Conservation (phyloP, 2,888 invertebrate genomes). For the Scrobipalpa atriplicella region DNA sequence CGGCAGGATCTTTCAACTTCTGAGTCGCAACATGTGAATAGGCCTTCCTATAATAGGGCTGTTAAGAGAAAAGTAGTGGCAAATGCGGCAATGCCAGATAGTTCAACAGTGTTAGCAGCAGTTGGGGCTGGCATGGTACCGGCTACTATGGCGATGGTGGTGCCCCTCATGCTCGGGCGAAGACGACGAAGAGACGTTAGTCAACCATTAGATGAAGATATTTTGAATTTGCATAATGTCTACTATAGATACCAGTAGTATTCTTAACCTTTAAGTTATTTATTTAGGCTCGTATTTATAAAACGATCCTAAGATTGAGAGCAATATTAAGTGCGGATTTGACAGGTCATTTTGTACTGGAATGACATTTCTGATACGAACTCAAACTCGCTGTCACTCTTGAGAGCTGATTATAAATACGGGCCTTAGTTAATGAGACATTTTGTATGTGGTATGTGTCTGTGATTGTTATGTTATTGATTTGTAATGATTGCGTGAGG, state of each 20-base stretch:
- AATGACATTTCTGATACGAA: too few species aligned
- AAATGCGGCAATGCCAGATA: slow-evolving; percentile 69
- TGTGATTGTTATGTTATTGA: slow-evolving; percentile 19
- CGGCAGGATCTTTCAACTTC: slow-evolving; percentile 61
- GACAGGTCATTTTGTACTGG: too few species aligned
- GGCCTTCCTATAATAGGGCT: slow-evolving; percentile 59
- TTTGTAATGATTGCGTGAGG: background rate
- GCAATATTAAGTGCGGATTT: too few species aligned
- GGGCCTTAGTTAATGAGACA: too few species aligned
- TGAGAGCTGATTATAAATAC: too few species aligned
- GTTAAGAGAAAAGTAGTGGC: slow-evolving; percentile 62
- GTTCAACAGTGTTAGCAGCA: slow-evolving; percentile 86
- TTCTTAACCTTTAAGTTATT: slow-evolving; percentile 2
- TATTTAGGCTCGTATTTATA: too few species aligned
- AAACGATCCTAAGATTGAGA: too few species aligned
- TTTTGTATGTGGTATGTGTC: slow-evolving; percentile 4
- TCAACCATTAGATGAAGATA: slow-evolving; percentile 31
- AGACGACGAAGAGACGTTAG: slow-evolving; percentile 59
- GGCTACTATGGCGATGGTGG: slow-evolving; percentile 91
- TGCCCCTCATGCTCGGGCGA: slow-evolving; percentile 88
- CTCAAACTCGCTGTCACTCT: too few species aligned
- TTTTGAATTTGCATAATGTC: slow-evolving; percentile 51
- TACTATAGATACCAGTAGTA: slow-evolving; percentile 47
- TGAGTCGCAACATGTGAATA: slow-evolving; percentile 49
- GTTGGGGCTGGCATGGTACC: slow-evolving; percentile 91